Percentiles rank a stretch among this genome's conserved stretches.
Conservation (phyloP, 2,797 vertebrate species). For the Chiroxiphia lanceolata region DNA sequence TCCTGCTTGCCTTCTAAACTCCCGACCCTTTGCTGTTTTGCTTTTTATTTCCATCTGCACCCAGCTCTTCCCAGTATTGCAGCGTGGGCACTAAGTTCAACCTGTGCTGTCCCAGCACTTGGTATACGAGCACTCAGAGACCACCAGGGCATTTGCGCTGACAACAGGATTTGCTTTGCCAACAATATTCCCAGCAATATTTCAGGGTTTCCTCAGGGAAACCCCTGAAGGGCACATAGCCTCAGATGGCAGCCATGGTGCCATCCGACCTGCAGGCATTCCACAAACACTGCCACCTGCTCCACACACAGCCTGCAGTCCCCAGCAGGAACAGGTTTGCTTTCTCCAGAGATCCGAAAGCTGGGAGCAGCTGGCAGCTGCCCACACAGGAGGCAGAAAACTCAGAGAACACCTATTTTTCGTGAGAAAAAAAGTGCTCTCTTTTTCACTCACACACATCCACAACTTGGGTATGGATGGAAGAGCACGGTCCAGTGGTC, state of each 20-base stretch:
- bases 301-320: background rate
- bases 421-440: background rate
- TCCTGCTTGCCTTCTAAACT: constrained; percentile 42
- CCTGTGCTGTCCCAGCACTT: background rate
- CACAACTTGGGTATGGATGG: background rate
- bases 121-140: fast-evolving
- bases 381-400: background rate
- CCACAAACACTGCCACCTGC: background rate
- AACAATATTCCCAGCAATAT: background rate
- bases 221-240: background rate
- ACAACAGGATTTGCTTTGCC: constrained; percentile 12
- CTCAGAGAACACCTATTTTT: background rate
- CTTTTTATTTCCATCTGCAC: background rate
- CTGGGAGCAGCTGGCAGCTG: constrained; percentile 44
- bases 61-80: background rate
- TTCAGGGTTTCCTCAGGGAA: background rate
- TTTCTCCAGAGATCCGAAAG: background rate
- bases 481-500: background rate
- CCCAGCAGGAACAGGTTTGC: background rate
- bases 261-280: background rate
- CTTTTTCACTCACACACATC: background rate
- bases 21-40: background rate
- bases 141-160: background rate
- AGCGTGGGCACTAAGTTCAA: background rate
- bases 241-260: background rate